Evolutionary conservation across 2,113 vertebrate genomes (phyloP), one percentile per base, ranked within the genome.

Genomic region (Antigone vipio): DNA sequence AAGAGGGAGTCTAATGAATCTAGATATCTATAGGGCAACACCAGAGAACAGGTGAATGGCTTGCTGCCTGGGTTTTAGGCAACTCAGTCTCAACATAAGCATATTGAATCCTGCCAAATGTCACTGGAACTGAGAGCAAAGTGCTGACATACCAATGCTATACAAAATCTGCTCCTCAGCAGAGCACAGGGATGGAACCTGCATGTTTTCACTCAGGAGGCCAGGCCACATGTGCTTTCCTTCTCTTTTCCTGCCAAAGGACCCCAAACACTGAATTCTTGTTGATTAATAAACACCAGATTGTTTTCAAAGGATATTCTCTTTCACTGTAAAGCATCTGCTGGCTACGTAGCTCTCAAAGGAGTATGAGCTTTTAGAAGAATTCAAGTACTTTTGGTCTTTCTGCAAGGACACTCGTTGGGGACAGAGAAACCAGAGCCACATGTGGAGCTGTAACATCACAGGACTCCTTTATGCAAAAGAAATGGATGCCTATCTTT

Each of bases 221-320:
- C 72, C 89, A 93, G 89, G 63, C 64, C 72, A 93, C 89, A 89
- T 76, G 87, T 95, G 93, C 58, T 94, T 95, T 76, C 71, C 62
- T 92, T 94, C 27, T 88, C 76, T 75, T 5, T 77, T 47, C 63
- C 79, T 88, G 85, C 49, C 1, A 5, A 79, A 88, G 77, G 49
- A 95, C 40, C 81, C 84, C 77, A 82, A 93, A 93, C 73, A 91
- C 66, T 45, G 77, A 88, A 85, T 95, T 96, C 35, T 89, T 96
- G 80, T 53, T 91, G 96, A 93, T 66, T 97, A 96, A 97, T 94
- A 95, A 96, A 93, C 89, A 95, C 88, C 94, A 94, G 93, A 95
- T 96, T 95, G 93, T 96, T 96, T 89, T 96, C 87, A 91, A 95
- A 96, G 78, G 89, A 95, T 66, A 58, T 93, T 87, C 89, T 94